These are phyloP conservation scores for Aphelinus atriplicis DNA, from an alignment of 1,140 invertebrate species.

Conservation along the genomic window DNA sequence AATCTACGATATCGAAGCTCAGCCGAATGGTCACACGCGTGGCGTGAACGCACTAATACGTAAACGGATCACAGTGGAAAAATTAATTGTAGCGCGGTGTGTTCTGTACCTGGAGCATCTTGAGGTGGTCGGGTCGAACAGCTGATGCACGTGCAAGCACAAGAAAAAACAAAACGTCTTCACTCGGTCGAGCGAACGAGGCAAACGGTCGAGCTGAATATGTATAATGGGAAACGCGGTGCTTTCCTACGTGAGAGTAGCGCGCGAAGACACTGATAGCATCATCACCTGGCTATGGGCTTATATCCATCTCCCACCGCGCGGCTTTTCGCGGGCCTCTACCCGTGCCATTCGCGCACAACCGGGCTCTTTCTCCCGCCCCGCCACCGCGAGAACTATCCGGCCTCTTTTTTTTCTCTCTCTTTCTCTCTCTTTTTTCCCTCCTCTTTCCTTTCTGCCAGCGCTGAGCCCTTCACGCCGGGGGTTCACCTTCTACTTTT, in stretches of 20 bases:
- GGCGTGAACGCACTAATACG: no score
- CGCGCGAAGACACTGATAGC: conserved; percentile 64
- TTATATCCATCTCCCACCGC: conserved; percentile 66
- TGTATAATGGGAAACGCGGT: no score
- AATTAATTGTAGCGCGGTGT: no score
- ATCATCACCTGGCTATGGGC: conserved; percentile 62
- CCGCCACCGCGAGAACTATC: background rate
- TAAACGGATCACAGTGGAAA: no score
- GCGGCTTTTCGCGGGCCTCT: background rate
- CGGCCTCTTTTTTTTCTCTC: background rate
- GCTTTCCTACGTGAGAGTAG: conserved; percentile 48
- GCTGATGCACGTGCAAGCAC: background rate
- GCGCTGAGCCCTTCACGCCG: conserved; percentile 13
- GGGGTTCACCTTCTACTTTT: conserved; percentile 23
- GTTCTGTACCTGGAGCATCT: no score
- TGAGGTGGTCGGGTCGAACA: no score
- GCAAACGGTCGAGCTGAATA: no score
- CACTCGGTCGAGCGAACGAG: no score
- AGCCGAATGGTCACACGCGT: no score
- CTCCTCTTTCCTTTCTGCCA: conserved; percentile 25
- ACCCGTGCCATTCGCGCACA: conserved; percentile 3
- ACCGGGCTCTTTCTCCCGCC: conserved; percentile 24
- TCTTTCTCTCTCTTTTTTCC: background rate
- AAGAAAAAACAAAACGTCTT: background rate
- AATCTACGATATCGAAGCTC: no score